Base-by-base conservation (phyloP, 1,140 invertebrate genomes). In the Euwallacea similis region DNA sequence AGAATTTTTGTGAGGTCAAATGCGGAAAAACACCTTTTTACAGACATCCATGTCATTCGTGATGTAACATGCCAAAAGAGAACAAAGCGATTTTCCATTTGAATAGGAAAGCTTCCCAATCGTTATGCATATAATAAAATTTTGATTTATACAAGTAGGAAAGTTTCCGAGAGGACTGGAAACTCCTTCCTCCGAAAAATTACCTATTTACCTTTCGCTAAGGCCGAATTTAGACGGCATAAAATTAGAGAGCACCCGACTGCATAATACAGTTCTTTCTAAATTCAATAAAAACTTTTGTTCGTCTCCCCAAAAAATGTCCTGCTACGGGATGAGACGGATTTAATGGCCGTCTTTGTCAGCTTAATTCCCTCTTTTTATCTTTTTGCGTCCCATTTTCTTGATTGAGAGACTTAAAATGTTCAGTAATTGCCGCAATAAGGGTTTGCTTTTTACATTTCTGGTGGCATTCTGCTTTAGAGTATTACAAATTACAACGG, bases 241-340 rank as follows among this genome's bases (percentile, higher is more conserved):
- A 63, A 47, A 46, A 63, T 63, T 63, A 63, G 13, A 63, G 42
- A 21, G 33, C n/a, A 63, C 8, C 44, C 43, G 42, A 63, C 61
- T 47, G 61, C 61, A 63, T 63, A 63, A 63, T 43, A 33, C 43
- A n/a, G 43, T 6, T 63, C 44, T 41, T 13, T 46, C 44, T 63
- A 46, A 63, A 63, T 63, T 63, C 43, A 63, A 63, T 46, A 63
- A 63, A 63, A 63, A 63, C 61, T 63, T 63, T 63, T 63, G 44
- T 63, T 42, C 13, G 13, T 46, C 41, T 21, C 9, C 9, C 13
- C 46, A 11, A 63, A 46, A 46, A 63, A 63, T 50, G 33, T 50
- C 15, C 44, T 50, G 42, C 44, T 50, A 6, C 13, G 33, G 7
- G 42, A 63, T 46, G 61, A 47, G 46, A 63, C 11, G 16, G n/a